These are phyloP conservation scores for Asteroscopus sphinx DNA, from an alignment of 2,888 invertebrate genomes.

Conservation along the genomic window DNA sequence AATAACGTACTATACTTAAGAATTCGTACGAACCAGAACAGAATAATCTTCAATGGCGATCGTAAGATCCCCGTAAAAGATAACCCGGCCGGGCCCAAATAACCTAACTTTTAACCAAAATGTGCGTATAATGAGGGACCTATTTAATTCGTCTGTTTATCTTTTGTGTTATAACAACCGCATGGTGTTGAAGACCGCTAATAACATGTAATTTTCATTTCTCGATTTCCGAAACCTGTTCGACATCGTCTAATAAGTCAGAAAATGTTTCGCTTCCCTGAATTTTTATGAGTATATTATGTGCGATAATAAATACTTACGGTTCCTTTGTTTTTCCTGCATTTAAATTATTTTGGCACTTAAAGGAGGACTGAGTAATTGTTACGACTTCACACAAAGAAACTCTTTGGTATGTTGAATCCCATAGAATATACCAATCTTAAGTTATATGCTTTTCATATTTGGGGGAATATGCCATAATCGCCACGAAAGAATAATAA, in stretches of 20 bases:
- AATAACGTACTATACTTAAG: slow-evolving; percentile 56
- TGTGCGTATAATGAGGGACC: slow-evolving; percentile 84
- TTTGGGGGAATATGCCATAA: too few species aligned
- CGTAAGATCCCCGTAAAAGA: slow-evolving; percentile 75
- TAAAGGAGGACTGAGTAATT: slow-evolving; percentile 36
- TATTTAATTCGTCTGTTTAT: slow-evolving; percentile 88
- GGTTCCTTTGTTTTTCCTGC: slow-evolving; percentile 65
- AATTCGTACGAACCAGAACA: slow-evolving; percentile 71
- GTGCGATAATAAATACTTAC: slow-evolving; percentile 66
- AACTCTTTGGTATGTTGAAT: slow-evolving; percentile 7
- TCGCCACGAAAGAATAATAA: too few species aligned
- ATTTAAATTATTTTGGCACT: slow-evolving; percentile 55
- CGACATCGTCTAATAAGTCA: slow-evolving; percentile 81
- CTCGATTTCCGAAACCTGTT: slow-evolving; percentile 85
- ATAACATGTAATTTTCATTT: slow-evolving; percentile 87
- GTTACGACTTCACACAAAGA: slow-evolving; percentile 17
- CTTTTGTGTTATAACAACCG: slow-evolving; percentile 87
- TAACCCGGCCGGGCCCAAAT: slow-evolving; percentile 80
- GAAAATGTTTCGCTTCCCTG: slow-evolving; percentile 78
- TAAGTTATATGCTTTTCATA: too few species aligned
- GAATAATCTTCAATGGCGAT: slow-evolving; percentile 79
- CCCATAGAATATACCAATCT: too few species aligned
- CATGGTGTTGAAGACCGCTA: slow-evolving; percentile 86
- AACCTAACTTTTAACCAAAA: slow-evolving; percentile 84
- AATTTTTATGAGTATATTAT: slow-evolving; percentile 77